Base-by-base conservation (phyloP, 2,113 vertebrate genomes). In the Motacilla tschutschensis region DNA sequence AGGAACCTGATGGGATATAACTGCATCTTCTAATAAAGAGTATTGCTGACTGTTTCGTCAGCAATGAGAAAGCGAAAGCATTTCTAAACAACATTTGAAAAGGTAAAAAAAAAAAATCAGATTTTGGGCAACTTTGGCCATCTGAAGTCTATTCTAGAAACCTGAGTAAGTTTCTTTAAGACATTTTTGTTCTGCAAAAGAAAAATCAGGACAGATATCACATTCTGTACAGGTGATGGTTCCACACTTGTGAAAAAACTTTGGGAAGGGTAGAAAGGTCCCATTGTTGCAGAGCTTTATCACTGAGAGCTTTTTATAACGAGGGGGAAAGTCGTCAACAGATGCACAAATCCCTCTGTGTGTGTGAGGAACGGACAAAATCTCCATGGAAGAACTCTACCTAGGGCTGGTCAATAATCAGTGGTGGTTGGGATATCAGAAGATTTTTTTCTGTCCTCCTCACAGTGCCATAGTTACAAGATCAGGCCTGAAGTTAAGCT, bases 281-380 rank as follows among this genome's bases (percentile, higher is more conserved):
- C 59, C 17, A 17, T 35, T 33, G 31, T 35, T 28, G 14, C 17
- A 72, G 43, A 83, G 10, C 10, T 80, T 71, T 38, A 14, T 35
- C 36, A 20, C 29, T 6, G 24, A 48, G 38, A 83, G 19, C 8
- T 16, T 69, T 51, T 54, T 36, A 55, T 55, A 62, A 88, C 48
- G 43, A 31, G 9, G 12, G 16, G 8, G 9, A 22, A 47, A 36
- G 14, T 21, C 26, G 47, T 59, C 25, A n/a, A 9, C 0, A 5
- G 22, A 19, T 8, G 11, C 25, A 21, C 9, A 47, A 38, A 50
- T 48, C 10, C 5, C 8, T 69, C 17, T 12, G 4, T 62, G 0
- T 19, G 17, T 41, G 14, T 51, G 47, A 63, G 18, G 7, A 43
- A 31, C 0, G 0, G 36, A 40, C 25, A 54, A n/a, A 40, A 19